phyloP scores from a whole-genome alignment of 64 coral and sea anemone genomes.

The Catalaphyllia jardinei region DNA sequence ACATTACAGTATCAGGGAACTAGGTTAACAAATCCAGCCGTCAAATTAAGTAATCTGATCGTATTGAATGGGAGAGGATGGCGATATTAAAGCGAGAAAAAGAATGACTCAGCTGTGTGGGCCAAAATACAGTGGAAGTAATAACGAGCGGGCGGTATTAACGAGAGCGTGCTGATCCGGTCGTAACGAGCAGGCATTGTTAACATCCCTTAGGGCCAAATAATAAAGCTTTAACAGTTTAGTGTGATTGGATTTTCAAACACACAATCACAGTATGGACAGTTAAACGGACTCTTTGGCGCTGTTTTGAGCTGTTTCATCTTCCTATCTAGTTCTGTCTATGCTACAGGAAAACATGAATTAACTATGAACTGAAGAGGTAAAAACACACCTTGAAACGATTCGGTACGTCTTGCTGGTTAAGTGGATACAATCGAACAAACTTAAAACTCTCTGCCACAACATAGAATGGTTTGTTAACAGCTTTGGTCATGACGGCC shows the following conservation, averaged over 20 bases:
- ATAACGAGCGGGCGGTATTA: too few species aligned
- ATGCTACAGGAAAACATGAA: too few species aligned
- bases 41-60: too few species aligned
- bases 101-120: too few species aligned
- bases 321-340: not conserved
- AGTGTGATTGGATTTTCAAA: conserved; percentile 63
- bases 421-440: conserved; percentile 92
- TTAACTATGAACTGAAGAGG: not conserved
- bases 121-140: too few species aligned
- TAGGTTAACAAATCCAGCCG: too few species aligned
- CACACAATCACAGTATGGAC: conserved; percentile 45
- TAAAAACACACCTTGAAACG: conserved; percentile 68
- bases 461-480: conserved; percentile 95
- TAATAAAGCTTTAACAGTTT: conserved; percentile 54
- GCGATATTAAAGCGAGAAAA: too few species aligned
- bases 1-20: too few species aligned
- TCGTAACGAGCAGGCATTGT: conserved; percentile 13
- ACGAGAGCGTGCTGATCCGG: not conserved
- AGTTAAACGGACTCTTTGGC: not conserved
- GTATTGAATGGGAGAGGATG: too few species aligned
- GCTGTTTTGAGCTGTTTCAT: not conserved
- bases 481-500: conserved; percentile 88
- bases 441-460: conserved; percentile 98
- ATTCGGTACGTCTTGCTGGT: conserved; percentile 93
- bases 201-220: conserved; percentile 42